Conservation (phyloP, 2,888 invertebrate species). For the Torymus aiolomorphi region DNA sequence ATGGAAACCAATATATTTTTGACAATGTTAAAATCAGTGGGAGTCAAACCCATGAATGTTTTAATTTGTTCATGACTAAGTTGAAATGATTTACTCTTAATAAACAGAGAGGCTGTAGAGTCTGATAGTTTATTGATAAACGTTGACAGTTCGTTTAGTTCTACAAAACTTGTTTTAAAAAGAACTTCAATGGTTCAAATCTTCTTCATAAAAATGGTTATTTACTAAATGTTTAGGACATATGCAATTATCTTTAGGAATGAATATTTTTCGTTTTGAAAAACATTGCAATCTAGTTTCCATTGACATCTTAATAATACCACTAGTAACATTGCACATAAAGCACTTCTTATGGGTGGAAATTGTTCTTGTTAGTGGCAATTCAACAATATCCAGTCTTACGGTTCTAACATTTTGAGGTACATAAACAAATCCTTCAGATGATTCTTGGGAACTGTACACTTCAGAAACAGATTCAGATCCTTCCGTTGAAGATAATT, state of each 20-base stretch:
- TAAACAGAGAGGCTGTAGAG: background rate
- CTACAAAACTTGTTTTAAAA: slow-evolving; percentile 28
- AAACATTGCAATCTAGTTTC: too few relatives aligned
- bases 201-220: slow-evolving; percentile 47
- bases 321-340: too few relatives aligned
- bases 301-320: too few relatives aligned
- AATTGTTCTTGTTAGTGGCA: background rate
- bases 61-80: slow-evolving; percentile 50
- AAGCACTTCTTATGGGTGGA: background rate
- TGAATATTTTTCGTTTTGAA: too few relatives aligned
- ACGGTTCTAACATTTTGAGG: background rate
- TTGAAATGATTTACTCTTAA: slow-evolving; percentile 44
- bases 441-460: too few relatives aligned
- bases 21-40: slow-evolving; percentile 42
- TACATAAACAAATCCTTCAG: too few relatives aligned
- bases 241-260: too few relatives aligned
- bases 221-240: slow-evolving; percentile 49
- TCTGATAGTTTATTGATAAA: too few relatives aligned
- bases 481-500: too few relatives aligned
- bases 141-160: slow-evolving; percentile 25
- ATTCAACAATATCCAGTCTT: background rate
- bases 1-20: slow-evolving; percentile 51
- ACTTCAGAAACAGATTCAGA: too few relatives aligned
- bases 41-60: slow-evolving; percentile 54
- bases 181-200: slow-evolving; percentile 9